Conservation (phyloP, 2,797 vertebrate genomes). For the Anas bernieri region DNA sequence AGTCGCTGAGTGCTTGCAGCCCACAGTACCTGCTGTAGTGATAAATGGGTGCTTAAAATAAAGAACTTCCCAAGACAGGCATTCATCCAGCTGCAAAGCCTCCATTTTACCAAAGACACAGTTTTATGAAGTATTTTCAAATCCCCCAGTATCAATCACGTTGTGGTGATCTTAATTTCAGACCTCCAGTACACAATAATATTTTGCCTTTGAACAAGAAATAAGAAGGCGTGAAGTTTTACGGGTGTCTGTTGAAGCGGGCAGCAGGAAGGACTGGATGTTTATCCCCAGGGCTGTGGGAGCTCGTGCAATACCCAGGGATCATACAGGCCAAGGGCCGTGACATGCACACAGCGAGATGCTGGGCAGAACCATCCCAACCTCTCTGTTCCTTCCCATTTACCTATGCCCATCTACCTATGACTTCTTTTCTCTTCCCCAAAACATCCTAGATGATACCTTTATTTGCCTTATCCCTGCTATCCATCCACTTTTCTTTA, state of each 20-base stretch:
- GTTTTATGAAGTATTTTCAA: constrained; percentile 7
- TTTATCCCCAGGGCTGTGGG: neutral
- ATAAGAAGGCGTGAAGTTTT: neutral
- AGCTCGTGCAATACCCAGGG: neutral
- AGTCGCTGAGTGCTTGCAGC: neutral
- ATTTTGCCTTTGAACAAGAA: neutral
- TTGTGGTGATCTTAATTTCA: neutral
- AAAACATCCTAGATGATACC: neutral
- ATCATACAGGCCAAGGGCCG: fast-evolving
- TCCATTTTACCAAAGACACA: neutral
- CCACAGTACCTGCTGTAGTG: neutral
- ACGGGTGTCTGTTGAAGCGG: neutral
- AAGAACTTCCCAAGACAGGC: constrained; percentile 9
- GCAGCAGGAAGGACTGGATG: neutral
- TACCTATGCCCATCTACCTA: neutral
- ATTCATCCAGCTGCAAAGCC: neutral
- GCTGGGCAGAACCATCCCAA: neutral
- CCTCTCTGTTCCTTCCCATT: neutral
- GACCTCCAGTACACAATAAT: neutral
- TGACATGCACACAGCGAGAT: neutral
- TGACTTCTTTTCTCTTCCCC: neutral
- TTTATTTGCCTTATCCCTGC: neutral
- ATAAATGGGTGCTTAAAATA: constrained; percentile 33
- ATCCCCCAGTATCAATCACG: neutral
- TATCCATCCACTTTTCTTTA: neutral